Base-by-base conservation (phyloP, 2,797 vertebrate species). In the Anolis apletophallus region DNA sequence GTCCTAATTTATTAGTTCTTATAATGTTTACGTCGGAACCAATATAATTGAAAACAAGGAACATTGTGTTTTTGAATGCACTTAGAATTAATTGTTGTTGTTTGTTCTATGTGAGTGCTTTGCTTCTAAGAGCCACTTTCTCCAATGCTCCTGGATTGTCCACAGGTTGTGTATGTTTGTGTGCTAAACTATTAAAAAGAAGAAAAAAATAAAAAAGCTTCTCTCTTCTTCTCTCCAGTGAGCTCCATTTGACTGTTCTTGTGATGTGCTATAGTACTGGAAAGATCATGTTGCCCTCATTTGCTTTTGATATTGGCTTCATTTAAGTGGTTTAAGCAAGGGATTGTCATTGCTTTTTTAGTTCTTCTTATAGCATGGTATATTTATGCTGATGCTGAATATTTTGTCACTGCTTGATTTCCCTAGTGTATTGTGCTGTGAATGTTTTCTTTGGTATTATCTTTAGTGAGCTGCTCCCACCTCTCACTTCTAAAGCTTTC, bases 331-430 rank as follows among this genome's bases (percentile, higher is more conserved):
- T 32, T 57, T 84, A 75, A 84, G 59, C 10, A 69, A 52, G 52
- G 64, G 26, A 36, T 77, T 76, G 75, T 5, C n/a, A 36, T 54
- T 85, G 57, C 50, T 32, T 67, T 46, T 73, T 36, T 0, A 0
- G 12, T 80, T 86, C 50, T 83, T 85, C 73, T 88, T 86, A 73
- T 73, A 68, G 80, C 52, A 26, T 85, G 76, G 59, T 36, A 80
- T 83, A 57, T 67, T 83, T 87, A n/a, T 87, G 67, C 36, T 84
- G 88, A 84, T 90, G 74, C 87, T 89, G 82, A 59, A 4, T n/a
- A 29, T 86, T 82, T 91, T 85, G 68, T 84, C 75, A 3, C 57
- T 17, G 14, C 76, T 86, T 91, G 74, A 85, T 93, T 85, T 88
- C 88, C 67, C 61, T 54, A 40, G 72, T 29, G 78, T 77, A 80